phyloP scores from a whole-genome alignment of 1,140 invertebrate species.

The Musca domestica region DNA sequence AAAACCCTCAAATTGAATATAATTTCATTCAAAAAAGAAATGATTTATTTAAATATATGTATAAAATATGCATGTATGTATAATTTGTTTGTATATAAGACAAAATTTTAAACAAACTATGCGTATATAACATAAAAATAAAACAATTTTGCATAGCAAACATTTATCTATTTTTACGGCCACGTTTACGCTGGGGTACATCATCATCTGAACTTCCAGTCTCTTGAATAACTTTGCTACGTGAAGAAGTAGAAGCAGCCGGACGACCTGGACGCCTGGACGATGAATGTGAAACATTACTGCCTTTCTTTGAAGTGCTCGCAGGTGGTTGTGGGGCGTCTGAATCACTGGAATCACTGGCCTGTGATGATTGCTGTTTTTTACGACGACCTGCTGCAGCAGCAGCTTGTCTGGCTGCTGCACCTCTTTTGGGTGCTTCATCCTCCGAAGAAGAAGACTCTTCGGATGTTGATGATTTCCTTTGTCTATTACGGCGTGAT shows the following conservation, averaged over 20 bases:
- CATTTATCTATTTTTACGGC: slow-evolving; percentile 23
- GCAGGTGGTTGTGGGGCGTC: background rate
- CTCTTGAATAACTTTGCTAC: slow-evolving; percentile 26
- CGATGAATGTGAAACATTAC: background rate
- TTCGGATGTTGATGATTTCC: slow-evolving; percentile 14
- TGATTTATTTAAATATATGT: background rate
- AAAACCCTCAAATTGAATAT: too few relatives aligned
- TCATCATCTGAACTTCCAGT: slow-evolving; percentile 25
- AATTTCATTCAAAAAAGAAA: background rate
- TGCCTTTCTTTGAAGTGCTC: background rate
- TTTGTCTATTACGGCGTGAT: background rate
- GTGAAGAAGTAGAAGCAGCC: background rate
- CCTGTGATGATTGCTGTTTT: background rate
- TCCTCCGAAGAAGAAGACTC: slow-evolving; percentile 7
- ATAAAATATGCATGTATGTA: background rate
- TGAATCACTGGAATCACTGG: background rate
- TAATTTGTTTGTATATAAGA: slow-evolving; percentile 22
- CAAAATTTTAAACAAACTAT: background rate
- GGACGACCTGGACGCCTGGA: background rate
- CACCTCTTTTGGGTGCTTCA: slow-evolving; percentile 13
- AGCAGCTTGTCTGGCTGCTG: background rate
- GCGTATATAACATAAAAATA: background rate
- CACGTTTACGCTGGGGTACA: slow-evolving; percentile 24
- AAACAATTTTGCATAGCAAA: background rate
- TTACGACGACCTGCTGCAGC: background rate